A percentile compares a stretch with the other conserved stretches of the same genome.
These are phyloP conservation scores for Spilosoma lubricipeda DNA, from an alignment of 2,888 invertebrate genomes.

Conservation along the genomic window DNA sequence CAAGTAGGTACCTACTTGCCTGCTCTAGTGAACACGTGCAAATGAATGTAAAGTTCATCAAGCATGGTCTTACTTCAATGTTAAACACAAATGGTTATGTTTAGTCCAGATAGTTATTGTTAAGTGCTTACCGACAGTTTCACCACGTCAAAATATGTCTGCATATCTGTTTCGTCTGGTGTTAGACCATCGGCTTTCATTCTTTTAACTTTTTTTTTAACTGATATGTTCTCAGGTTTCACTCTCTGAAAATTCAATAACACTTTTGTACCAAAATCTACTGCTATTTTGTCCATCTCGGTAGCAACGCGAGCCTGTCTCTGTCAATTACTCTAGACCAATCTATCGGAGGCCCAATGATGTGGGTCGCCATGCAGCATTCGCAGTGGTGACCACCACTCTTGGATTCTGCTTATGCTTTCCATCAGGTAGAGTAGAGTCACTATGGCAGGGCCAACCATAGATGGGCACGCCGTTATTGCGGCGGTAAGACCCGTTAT, in stretches of 20 bases:
- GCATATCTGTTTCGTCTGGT: conserved; percentile 42
- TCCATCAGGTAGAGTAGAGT: no score
- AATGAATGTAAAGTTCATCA: background rate
- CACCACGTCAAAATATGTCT: conserved; percentile 46
- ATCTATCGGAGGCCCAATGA: no score
- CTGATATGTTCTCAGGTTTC: background rate
- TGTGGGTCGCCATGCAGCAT: no score
- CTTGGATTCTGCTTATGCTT: no score
- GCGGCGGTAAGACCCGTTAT: no score
- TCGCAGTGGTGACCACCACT: no score
- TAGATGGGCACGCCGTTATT: no score
- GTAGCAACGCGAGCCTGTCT: background rate
- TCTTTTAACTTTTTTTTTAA: conserved; percentile 1
- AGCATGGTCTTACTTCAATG: background rate
- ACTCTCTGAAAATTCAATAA: conserved; percentile 19
- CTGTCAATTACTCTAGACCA: no score
- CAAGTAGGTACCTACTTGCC: no score
- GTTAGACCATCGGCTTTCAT: conserved; percentile 30
- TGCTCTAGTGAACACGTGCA: background rate
- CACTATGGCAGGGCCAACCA: no score
- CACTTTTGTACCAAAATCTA: background rate
- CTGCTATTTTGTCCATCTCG: no score
- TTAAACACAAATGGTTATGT: background rate
- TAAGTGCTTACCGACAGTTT: conserved; percentile 42
- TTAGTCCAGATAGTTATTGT: background rate